These are phyloP conservation scores for Toxonevra muliebris DNA, from an alignment of 2,888 invertebrate genomes.

Conservation along the genomic window DNA sequence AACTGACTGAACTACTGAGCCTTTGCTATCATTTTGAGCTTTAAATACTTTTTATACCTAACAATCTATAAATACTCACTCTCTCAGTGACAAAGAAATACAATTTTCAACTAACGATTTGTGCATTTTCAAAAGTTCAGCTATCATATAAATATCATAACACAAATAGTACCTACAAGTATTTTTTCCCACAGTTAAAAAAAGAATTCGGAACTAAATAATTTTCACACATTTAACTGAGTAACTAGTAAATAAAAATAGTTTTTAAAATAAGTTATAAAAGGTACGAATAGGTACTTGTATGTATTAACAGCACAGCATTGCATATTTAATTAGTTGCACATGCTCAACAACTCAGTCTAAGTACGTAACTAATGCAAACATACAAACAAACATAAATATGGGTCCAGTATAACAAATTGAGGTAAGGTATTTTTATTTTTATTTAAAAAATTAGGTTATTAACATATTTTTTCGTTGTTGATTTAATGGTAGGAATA, in stretches of 20 bases:
- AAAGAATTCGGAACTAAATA: constrained; percentile 22
- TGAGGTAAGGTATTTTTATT: no score
- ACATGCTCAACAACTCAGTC: not conserved
- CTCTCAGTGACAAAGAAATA: no score
- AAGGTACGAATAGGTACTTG: no score
- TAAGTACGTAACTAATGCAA: not conserved
- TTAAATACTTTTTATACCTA: not conserved
- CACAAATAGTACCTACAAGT: not conserved
- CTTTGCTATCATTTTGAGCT: not conserved
- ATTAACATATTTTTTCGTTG: not conserved
- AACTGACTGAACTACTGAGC: not conserved
- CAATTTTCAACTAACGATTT: no score
- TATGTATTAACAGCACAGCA: no score
- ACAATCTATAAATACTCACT: not conserved
- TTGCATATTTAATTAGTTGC: not conserved
- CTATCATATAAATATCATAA: not conserved
- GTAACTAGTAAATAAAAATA: not conserved
- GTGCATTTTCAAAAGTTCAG: not conserved
- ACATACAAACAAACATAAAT: no score
- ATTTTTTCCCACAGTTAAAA: constrained; percentile 27
- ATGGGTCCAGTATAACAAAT: no score
- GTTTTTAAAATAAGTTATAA: not conserved
- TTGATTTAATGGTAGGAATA: not conserved
- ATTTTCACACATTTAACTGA: no score
- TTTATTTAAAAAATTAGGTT: not conserved